A percentile compares a stretch with the other conserved stretches of the same genome.
Evolutionary conservation across 92 coral and sea anemone genomes (phyloP).

Genomic region (Epizoanthus fatuus): DNA sequence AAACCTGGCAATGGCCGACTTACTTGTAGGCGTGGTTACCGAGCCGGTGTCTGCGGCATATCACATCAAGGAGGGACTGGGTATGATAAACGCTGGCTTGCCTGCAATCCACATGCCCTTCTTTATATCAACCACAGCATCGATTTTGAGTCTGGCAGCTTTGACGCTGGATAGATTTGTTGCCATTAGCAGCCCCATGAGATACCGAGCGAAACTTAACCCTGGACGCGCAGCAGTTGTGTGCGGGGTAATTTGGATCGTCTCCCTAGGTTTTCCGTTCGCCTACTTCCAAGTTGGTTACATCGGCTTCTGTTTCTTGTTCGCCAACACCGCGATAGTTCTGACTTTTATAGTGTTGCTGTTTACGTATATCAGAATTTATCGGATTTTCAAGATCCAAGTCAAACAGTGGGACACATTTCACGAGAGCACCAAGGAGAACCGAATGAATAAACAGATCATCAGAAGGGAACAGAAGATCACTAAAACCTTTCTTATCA

Average conservation of each 20-base stretch:
- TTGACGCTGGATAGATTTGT: slow-evolving; percentile 92
- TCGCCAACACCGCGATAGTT: slow-evolving; percentile 92
- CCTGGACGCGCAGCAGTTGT: slow-evolving; percentile 75
- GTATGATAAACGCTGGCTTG: slow-evolving; percentile 62
- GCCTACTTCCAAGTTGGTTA: slow-evolving; percentile 88
- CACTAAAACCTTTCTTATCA: slow-evolving; percentile 90
- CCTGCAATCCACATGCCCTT: slow-evolving; percentile 94
- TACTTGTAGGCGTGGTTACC: slow-evolving; percentile 92
- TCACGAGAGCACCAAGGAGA: slow-evolving; percentile 80
- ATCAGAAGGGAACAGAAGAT: slow-evolving; percentile 87
- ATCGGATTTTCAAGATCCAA: slow-evolving; percentile 83
- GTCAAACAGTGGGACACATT: slow-evolving; percentile 82
- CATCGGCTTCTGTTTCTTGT: slow-evolving; percentile 85
- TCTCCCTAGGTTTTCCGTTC: slow-evolving; percentile 87
- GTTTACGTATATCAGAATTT: slow-evolving; percentile 85
- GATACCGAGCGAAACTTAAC: slow-evolving; percentile 69
- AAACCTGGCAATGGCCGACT: slow-evolving; percentile 84
- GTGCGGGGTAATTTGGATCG: slow-evolving; percentile 80
- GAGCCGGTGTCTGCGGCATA: slow-evolving; percentile 88
- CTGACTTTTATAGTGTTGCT: slow-evolving; percentile 79
- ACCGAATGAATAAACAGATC: slow-evolving; percentile 70
- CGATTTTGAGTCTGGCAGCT: slow-evolving; percentile 89
- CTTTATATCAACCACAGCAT: slow-evolving; percentile 95
- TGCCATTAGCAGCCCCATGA: slow-evolving; percentile 88
- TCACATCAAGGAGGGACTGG: slow-evolving; percentile 88